Base-by-base conservation (phyloP, 2,797 vertebrate genomes). In the Periparus ater region DNA sequence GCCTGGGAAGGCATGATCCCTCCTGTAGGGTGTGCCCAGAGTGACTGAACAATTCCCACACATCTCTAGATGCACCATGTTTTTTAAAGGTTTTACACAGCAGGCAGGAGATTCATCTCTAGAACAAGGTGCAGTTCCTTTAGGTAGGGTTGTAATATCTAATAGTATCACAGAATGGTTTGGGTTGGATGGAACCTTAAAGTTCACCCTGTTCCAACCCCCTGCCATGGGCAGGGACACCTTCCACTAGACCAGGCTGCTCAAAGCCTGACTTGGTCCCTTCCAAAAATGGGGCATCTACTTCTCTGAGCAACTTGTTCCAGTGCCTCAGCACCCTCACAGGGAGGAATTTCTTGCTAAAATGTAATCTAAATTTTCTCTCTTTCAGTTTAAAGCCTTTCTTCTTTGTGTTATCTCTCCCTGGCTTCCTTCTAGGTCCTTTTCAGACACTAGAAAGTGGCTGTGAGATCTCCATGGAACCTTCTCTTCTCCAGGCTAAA, bases 41-140 rank as follows among this genome's bases (percentile, higher is more conserved):
- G 42, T 14, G 45, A 14, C 8, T 42, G 42, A 32, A 38, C 15
- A 8, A 2, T 34, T 47, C 38, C 20, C 1, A 4, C 2, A 4
- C 19, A 30, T 14, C 30, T 70, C 4, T 2, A 45, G 20, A 11
- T 21, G 45, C 7, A 0, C 0, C 16, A 3, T 3, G 8, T 23
- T 80, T 50, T 66, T 74, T 54, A 68, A 83, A 58, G 15, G 11
- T 71, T 85, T 89, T 57, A 20, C 9, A 4, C 12, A 27, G 2
- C n/a, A 72, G 15, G 13, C 4, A 65, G 40, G 17, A 76, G 29
- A 48, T 54, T 76, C 11, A 72, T 10, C 25, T 74, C 11, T 23
- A 30, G 27, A 12, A 23, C 23, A 54, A 80, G 17, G 2, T 25
- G 4, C 3, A 3, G 21, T 63, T 87, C 23, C 18, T 62, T 62